Evolutionary conservation across 2,797 vertebrate species (phyloP), one percentile per base, ranked within the genome.

Genomic region (Sardinella longiceps): DNA sequence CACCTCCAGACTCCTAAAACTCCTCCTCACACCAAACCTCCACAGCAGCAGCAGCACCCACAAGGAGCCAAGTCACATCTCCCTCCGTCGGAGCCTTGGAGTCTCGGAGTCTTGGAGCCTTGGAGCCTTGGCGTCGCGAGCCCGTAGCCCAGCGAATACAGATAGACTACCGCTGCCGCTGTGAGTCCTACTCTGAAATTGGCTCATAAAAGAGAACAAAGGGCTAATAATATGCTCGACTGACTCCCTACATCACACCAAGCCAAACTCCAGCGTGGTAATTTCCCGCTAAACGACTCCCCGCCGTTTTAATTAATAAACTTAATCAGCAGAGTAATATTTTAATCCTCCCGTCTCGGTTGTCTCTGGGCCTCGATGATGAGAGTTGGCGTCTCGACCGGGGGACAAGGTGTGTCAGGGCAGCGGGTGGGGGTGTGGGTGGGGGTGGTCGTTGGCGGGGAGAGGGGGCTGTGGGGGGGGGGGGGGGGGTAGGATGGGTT

Each of bases 291-390:
- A n/a, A 51, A 30, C 63, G 46, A 28, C 66, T 74, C 30, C 66
- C 66, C 33, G 66, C 30, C 66, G 30, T 37, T 74, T 74, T 74
- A 74, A 74, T 74, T 74, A 74, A 74, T 74, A 39, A 15, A 74
- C 66, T 33, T 74, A 37, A 74, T 74, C 66, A 74, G 66, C 30
- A 12, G 66, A 74, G 66, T 74, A 74, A 74, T 74, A 74, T 74
- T 74, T 74, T 74, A 74, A 74, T 74, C 66, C 33, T 30, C 66
- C 66, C 4, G 66, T 18, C 66, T 74, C 30, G 18, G 66, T 74
- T 14, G 15, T 74, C 30, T 18, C 66, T 15, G 30, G 30, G 66
- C 66, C 66, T 20, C 6, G 4, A 56, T 74, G 51, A 46, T 74
- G 51, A 46, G 51, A 81, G 25, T 25, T 23, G 53, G 53, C 23